Evolutionary conservation across 2,113 vertebrate genomes (phyloP), one percentile per base, ranked within the genome.

Genomic region (Oreotrochilus melanogaster): DNA sequence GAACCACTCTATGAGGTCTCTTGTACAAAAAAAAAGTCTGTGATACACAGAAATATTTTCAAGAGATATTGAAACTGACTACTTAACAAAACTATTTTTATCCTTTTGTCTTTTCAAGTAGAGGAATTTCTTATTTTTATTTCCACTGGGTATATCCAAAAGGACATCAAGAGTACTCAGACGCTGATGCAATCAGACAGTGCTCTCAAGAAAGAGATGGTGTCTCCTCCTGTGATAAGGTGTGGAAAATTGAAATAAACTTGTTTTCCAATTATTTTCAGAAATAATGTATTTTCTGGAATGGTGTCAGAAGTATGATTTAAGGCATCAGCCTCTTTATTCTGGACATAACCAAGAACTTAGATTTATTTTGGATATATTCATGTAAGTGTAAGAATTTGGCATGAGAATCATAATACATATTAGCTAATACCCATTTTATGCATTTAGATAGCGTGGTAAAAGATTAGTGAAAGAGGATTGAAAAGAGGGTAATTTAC

Each of bases 391-490:
- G 30, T 48, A 87, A 84, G 51, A 33, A 66, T 82, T 89, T 28
- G 54, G 43, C 33, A 11, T 33, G 25, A 61, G 39, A 80, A 45
- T 66, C 74, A 19, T 42, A 42, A 47, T n/a, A 58, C 14, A 7
- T 64, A 37, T 67, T 62, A 70, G 31, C 71, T 82, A 92, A 84
- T 53, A 48, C 7, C 9, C 19, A 64, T 62, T 88, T 89, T 64
- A 47, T 64, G 28, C 47, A 37, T 28, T 81, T 51, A 47, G 60
- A 45, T 47, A 51, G 10, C 0, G 0, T 54, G 10, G 24, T 22
- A 73, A 86, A 89, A 78, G 80, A 71, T 92, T n/a, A 91, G 33
- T n/a, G 39, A 78, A 92, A 89, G 48, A 91, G 16, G 87, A 71
- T 30, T 81, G 69, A 50, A 70, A 84, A 84, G 47, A 89, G 42